A percentile compares a stretch with the other conserved stretches of the same genome.
Conservation (phyloP, 2,113 vertebrate genomes). For the Limnothrissa miodon region DNA sequence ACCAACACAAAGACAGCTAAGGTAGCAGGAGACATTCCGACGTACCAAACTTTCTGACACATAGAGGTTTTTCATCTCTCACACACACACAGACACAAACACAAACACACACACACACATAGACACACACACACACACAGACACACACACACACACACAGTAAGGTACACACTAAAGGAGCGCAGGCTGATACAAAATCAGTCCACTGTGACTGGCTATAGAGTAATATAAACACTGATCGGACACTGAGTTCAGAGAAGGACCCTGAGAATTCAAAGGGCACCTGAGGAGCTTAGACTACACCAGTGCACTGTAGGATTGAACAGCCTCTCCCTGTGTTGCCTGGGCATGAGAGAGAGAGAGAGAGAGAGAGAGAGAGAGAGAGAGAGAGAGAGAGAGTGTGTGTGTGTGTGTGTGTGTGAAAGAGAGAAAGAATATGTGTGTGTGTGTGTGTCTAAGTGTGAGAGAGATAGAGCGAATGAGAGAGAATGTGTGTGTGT, state of each 20-base stretch:
- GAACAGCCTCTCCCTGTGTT: not conserved
- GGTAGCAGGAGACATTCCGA: too few species aligned
- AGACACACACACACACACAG: not conserved
- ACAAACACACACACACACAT: not conserved
- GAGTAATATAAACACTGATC: too few species aligned
- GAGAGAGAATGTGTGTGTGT: not conserved
- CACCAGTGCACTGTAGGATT: not conserved
- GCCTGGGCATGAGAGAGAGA: not conserved
- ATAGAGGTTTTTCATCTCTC: too few species aligned
- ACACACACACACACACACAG: not conserved
- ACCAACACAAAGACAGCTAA: not conserved
- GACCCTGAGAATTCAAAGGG: not conserved
- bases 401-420: not conserved
- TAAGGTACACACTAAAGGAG: too few species aligned
- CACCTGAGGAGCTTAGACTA: not conserved
- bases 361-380: not conserved
- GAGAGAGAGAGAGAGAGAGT: not conserved
- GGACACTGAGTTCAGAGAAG: not conserved
- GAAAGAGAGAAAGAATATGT: too few species aligned
- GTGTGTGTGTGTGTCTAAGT: not conserved
- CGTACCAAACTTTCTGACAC: too few species aligned
- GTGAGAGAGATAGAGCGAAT: not conserved
- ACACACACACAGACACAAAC: not conserved
- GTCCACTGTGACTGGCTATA: too few species aligned
- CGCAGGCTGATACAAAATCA: not conserved